A percentile compares a stretch with the other conserved stretches of the same genome.
phyloP scores from a whole-genome alignment of 2,888 invertebrate species.

The Drosophila rellima region DNA sequence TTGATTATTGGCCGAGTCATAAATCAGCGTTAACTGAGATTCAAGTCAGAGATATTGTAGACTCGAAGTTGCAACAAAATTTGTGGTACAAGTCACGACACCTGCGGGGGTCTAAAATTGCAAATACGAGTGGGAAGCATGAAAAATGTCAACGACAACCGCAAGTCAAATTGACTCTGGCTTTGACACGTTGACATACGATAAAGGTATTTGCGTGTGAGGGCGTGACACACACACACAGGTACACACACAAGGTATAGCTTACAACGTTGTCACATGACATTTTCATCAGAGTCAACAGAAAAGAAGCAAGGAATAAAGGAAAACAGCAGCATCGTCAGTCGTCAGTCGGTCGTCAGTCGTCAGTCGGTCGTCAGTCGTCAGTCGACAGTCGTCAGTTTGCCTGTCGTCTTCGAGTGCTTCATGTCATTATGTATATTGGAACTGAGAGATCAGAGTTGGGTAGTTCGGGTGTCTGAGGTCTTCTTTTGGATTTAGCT shows the following conservation, averaged over 20 bases:
- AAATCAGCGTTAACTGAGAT: slow-evolving; percentile 3
- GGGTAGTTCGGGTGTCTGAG: not conserved
- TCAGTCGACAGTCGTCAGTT: slow-evolving; percentile 17
- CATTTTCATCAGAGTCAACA: slow-evolving; percentile 68
- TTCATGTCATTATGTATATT: slow-evolving; percentile 78
- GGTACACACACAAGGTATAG: slow-evolving; percentile 43
- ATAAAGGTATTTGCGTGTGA: slow-evolving; percentile 73
- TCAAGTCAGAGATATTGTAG: slow-evolving; percentile 1
- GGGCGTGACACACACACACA: slow-evolving; percentile 30
- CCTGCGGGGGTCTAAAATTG: slow-evolving; percentile 35
- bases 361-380: slow-evolving; percentile 8
- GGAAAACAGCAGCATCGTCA: slow-evolving; percentile 9
- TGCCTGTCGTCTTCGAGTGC: slow-evolving; percentile 53
- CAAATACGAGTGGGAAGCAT: slow-evolving; percentile 14
- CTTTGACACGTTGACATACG: slow-evolving; percentile 80
- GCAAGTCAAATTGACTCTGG: slow-evolving; percentile 80
- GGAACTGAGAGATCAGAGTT: slow-evolving; percentile 41
- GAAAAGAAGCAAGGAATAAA: slow-evolving; percentile 17
- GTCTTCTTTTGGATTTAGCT: slow-evolving; percentile 35
- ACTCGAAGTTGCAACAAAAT: slow-evolving; percentile 42
- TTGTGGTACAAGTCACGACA: slow-evolving; percentile 34
- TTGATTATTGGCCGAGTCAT: slow-evolving; percentile 19
- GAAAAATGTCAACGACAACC: slow-evolving; percentile 64
- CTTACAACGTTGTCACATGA: slow-evolving; percentile 76
- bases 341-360: slow-evolving; percentile 11